Evolutionary conservation across 2,797 vertebrate species (phyloP), one percentile per base, ranked within the genome.

Genomic region (Huso huso): DNA sequence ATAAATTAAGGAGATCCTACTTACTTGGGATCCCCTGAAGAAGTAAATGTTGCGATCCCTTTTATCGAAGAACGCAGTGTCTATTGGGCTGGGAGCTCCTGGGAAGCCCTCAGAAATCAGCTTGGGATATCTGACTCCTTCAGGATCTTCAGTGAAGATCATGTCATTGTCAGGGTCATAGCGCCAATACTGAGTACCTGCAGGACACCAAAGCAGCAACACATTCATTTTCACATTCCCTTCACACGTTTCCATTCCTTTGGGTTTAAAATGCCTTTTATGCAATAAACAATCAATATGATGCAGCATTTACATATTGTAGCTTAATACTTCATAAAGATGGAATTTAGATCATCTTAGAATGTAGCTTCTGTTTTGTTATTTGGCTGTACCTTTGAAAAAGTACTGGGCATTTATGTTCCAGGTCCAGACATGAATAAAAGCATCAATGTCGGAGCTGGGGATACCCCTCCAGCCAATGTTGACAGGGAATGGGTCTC

Each of bases 161-260:
- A 63, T 71, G 48, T 75, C 74, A 49, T 73, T 73, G 6, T 73
- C 69, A 4, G 74, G 69, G 51, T 75, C 74, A 64, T 75, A 75
- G 37, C 71, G 74, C 74, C 74, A 75, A n/a, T 73, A 72, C 61
- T 66, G 71, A n/a, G 69, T 73, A 48, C 74, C 74, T 75, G 61
- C 49, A 55, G 12, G 52, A 55, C 52, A 55, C 8, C 23, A 37
- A 37, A 37, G 23, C 23, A 37, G 2, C 23, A 37, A 2, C 23
- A 37, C 23, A 37, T 37, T 37, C 23, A 37, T 37, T 37, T 37
- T 1, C 23, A 37, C 23, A 37, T 1, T 37, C 23, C 23, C 23
- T 37, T 37, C 23, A 37, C 23, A 37, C 4, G 23, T 37, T 37
- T 37, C 23, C 4, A 37, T 37, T 37, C 23, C 4, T 37, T 37